These are phyloP conservation scores for Perdita meconis DNA, from an alignment of 2,888 invertebrate genomes.

Conservation along the genomic window DNA sequence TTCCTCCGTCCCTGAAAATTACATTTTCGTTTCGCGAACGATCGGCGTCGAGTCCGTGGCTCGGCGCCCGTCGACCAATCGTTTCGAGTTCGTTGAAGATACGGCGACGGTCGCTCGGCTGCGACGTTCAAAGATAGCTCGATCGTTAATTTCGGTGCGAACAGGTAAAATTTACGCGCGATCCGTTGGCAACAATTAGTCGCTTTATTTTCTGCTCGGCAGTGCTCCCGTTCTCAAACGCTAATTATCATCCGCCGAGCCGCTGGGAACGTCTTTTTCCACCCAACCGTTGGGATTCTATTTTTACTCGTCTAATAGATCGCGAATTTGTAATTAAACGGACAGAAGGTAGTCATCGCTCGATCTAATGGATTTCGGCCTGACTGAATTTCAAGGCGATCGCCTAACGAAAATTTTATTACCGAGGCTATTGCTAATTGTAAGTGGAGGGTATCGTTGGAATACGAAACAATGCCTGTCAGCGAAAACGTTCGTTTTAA, in stretches of 20 bases:
- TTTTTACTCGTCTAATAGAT: constrained; percentile 51
- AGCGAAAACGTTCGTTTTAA: not conserved
- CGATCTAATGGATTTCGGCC: constrained; percentile 31
- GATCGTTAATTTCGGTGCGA: constrained; percentile 68
- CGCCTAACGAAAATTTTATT: constrained; percentile 31
- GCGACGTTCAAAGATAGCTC: constrained; percentile 30
- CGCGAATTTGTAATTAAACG: constrained; percentile 51
- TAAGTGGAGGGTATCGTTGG: not conserved
- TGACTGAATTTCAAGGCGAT: not conserved
- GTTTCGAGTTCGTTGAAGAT: not conserved
- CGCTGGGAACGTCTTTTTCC: constrained; percentile 43
- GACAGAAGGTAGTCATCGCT: constrained; percentile 46
- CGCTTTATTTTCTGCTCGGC: constrained; percentile 53
- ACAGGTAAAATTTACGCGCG: constrained; percentile 71
- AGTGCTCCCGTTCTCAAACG: constrained; percentile 53
- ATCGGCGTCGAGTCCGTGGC: not conserved
- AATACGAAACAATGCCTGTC: not conserved
- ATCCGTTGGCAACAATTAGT: constrained; percentile 69
- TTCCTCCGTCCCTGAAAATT: constrained; percentile 38
- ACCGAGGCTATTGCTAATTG: not conserved
- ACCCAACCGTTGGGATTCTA: constrained; percentile 35
- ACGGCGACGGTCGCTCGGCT: not conserved
- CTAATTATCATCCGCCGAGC: constrained; percentile 53
- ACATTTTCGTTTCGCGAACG: constrained; percentile 9
- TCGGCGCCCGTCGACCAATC: not conserved